These are phyloP conservation scores for Pinctada fucata DNA, from an alignment of 2,888 invertebrate species.

Conservation along the genomic window DNA sequence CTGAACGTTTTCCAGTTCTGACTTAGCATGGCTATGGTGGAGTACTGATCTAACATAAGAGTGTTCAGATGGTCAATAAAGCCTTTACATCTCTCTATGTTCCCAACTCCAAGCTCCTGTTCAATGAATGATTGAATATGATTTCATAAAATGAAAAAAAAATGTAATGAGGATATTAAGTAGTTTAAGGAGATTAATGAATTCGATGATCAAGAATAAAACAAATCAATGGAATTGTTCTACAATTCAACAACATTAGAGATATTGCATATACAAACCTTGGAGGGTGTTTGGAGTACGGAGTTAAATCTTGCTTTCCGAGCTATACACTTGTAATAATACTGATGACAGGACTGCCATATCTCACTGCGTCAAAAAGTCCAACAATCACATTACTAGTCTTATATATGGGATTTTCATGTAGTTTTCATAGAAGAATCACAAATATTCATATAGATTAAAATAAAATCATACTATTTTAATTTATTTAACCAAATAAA, in stretches of 20 bases:
- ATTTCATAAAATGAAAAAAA: neutral
- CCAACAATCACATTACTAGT: too few relatives aligned
- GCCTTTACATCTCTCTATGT: constrained; percentile 91
- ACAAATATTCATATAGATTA: too few relatives aligned
- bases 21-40: constrained; percentile 41
- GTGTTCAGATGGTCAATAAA: constrained; percentile 85
- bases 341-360: constrained; percentile 85
- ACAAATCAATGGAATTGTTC: neutral
- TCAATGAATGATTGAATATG: too few relatives aligned
- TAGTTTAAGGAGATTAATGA: too few relatives aligned
- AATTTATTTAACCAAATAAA: too few relatives aligned
- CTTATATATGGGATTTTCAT: too few relatives aligned
- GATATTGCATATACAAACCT: constrained; percentile 56
- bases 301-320: constrained; percentile 83
- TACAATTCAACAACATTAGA: neutral
- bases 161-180: neutral
- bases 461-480: too few relatives aligned
- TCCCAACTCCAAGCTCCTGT: constrained; percentile 87
- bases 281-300: constrained; percentile 81
- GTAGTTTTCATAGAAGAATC: too few relatives aligned
- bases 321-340: constrained; percentile 85
- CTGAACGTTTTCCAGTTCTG: constrained; percentile 45
- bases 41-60: constrained; percentile 55
- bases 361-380: constrained; percentile 13
- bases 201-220: too few relatives aligned